Base-by-base conservation (phyloP, 1,140 invertebrate species). In the Metopolophium dirhodum region DNA sequence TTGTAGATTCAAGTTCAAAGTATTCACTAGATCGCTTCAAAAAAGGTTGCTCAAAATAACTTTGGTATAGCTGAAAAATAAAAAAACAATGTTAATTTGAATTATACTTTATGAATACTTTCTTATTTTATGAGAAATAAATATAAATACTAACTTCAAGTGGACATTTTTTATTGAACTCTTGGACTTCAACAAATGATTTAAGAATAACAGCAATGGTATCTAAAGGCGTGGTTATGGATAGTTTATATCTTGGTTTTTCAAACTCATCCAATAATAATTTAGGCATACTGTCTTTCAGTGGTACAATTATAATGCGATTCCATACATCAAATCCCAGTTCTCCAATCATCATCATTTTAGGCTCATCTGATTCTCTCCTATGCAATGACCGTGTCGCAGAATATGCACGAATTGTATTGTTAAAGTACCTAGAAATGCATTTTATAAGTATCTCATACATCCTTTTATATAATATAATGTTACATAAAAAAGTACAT, bases 281-380 rank as follows among this genome's bases (percentile, higher is more conserved):
- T 91, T 96, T 95, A 0, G 98, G 97, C 20, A 99, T 95, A n/a
- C 96, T 96, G 68, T 96, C 95, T 94, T 97, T 97, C 26, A 98
- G 95, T 8, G 97, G 97, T 94, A 96, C 96, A 54, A 99, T 98
- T 98, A 99, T 98, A 94, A 97, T 96, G 86, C 96, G 96, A 94
- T 97, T 97, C 98, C 98, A 99, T 85, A 98, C 97, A 94, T 98
- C 97, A 77, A 98, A 95, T 23, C 97, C 95, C 77, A 97, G 95
- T 95, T 98, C 98, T 20, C 98, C 98, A 94, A 99, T 98, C 96
- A 98, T 98, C 97, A 98, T 98, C 95, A 98, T 97, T 94, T 98
- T 97, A 93, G 96, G 96, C 51, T 95, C 95, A 94, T 98, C 97
- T 26, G 96, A 95, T 96, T 94, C 94, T 96, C 96, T 4, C 98